phyloP scores from a whole-genome alignment of 2,113 vertebrate genomes.

The Zosterops pallidus region DNA sequence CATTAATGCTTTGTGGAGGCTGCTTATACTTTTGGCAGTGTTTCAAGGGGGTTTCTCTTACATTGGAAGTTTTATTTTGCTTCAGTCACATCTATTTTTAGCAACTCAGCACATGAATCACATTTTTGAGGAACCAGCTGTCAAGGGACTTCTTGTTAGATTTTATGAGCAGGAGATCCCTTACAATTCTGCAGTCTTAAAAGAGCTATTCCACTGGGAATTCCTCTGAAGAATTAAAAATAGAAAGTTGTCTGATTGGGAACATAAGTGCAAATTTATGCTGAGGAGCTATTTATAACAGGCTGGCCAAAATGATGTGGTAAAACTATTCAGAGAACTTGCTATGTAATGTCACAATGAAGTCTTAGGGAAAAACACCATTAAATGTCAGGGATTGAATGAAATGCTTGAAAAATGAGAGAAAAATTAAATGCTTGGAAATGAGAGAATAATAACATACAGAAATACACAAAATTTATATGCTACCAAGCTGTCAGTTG shows the following conservation, averaged over 20 bases:
- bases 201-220: not conserved
- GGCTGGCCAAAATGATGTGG: not conserved
- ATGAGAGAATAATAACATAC: not conserved
- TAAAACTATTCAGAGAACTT: not conserved
- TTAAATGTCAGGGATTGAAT: not conserved
- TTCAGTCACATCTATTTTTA: conserved; percentile 9
- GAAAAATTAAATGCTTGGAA: not conserved
- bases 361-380: not conserved
- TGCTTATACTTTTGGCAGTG: not conserved
- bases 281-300: not conserved
- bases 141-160: not conserved
- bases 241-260: not conserved
- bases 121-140: not conserved
- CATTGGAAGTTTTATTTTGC: not conserved
- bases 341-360: not conserved
- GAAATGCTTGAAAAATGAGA: not conserved
- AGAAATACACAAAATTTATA: not conserved
- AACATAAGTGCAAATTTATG: not conserved
- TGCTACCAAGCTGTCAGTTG: not conserved
- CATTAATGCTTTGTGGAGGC: not conserved
- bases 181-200: not conserved
- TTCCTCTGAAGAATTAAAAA: conserved; percentile 20
- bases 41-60: not conserved
- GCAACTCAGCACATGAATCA: not conserved
- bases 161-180: not conserved